A percentile compares a stretch with the other conserved stretches of the same genome.
phyloP scores from a whole-genome alignment of 23 tunicate species.

The Ciona savignyi region DNA sequence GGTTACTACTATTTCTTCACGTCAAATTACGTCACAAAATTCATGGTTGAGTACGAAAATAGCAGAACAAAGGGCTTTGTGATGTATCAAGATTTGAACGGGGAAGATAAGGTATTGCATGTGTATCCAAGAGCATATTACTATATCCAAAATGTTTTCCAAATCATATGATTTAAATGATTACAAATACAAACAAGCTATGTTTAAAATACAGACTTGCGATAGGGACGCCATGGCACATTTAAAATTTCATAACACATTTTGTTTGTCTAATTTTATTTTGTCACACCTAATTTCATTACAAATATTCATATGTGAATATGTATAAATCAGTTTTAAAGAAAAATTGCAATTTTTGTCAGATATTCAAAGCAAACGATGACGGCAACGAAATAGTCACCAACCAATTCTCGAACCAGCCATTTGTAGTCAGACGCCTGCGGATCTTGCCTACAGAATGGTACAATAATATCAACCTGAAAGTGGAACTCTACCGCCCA shows the following conservation, averaged over 20 bases:
- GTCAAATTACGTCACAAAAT: constrained; percentile 4
- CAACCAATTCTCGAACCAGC: constrained; percentile 5
- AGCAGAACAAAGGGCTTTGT: constrained; percentile 5
- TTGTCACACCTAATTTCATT: too few relatives aligned
- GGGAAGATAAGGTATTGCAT: constrained; percentile 8
- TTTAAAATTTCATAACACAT: too few relatives aligned
- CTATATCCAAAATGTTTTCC: too few relatives aligned
- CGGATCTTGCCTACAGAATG: constrained; percentile 10
- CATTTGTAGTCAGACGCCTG: constrained; percentile 5
- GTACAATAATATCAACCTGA: constrained; percentile 11
- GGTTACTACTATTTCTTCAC: constrained; percentile 13
- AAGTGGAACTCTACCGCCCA: constrained; percentile 14
- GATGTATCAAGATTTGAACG: constrained; percentile 6
- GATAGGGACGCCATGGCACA: too few relatives aligned
- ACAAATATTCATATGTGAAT: too few relatives aligned
- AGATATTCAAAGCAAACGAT: constrained; percentile 22
- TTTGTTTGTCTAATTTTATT: too few relatives aligned
- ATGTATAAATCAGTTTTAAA: too few relatives aligned
- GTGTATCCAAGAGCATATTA: too few relatives aligned
- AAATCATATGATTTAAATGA: too few relatives aligned
- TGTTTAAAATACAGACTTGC: too few relatives aligned
- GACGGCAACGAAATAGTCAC: neutral
- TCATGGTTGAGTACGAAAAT: constrained; percentile 6
- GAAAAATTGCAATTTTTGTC: too few relatives aligned
- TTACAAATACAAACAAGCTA: too few relatives aligned